Base-by-base conservation (phyloP, 2,888 invertebrate species). In the Lissocephala sabroskyi region DNA sequence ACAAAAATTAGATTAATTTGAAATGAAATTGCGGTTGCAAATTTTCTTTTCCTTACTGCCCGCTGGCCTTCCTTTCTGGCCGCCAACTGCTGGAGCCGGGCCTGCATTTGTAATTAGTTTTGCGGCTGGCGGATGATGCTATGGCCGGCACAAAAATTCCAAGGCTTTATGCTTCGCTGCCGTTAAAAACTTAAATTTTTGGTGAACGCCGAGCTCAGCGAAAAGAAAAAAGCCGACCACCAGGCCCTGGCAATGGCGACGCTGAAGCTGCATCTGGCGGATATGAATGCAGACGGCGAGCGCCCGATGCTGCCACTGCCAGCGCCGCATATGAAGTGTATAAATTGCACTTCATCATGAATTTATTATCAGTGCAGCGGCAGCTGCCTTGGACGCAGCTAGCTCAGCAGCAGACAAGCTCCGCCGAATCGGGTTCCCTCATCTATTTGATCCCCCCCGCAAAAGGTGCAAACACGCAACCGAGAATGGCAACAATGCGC, bases 301-400 rank as follows among this genome's bases (percentile, higher is more conserved):
- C n/a, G 30, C 1, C 11, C 13, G 30, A 26, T 29, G 45, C 29
- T 28, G 39, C 30, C 30, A n/a, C 7, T 23, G 23, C 7, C 23
- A 23, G 23, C 11, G 13, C 17, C 60, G 65, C 59, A 74, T 75
- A 73, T 71, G 71, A 73, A 75, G 75, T 75, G 65, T 67, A 73
- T 73, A 75, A 73, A 73, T 73, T 73, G 67, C 75, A 63, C 73
- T 71, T 73, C 73, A 67, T 75, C 71, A 73, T 71, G 71, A 75
- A 73, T 73, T 73, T 73, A 73, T 73, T 73, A 75, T 75, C 68
- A 76, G 76, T 47, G 51, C 68, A 62, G 62, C 59, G 65, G 68
- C 68, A 70, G 73, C 57, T 75, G 76, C 73, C 76, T 59, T 56
- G 52, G 51, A 55, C 59, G 73, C 67, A 56, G 49, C 59, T 43